Conservation (phyloP, 1,140 invertebrate species). For the Meteorus sp. region DNA sequence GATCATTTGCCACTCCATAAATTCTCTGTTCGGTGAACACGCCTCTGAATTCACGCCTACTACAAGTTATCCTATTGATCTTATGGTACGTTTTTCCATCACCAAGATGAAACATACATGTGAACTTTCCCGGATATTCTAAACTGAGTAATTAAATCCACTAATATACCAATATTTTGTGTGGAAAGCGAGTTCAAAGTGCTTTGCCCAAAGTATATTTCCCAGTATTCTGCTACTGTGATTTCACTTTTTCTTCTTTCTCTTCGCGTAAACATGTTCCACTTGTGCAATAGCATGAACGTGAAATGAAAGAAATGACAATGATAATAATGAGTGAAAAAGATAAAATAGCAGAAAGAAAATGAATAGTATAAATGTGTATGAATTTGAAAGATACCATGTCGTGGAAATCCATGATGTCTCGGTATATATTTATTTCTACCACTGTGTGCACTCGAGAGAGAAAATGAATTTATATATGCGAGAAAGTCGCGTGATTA, state of each 20-base stretch:
- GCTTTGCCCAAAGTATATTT: background rate
- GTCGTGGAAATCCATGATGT: background rate
- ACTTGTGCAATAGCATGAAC: constrained; percentile 14
- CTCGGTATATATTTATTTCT: background rate
- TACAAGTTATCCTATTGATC: background rate
- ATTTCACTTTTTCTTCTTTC: constrained; percentile 17
- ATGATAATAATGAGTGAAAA: too few species aligned
- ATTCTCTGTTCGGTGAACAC: too few species aligned
- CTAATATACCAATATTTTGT: constrained; percentile 7
- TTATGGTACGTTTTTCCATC: too few species aligned
- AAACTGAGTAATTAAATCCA: constrained; percentile 16
- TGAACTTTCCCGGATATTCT: constrained; percentile 9
- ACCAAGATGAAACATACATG: too few species aligned
- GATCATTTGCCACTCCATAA: background rate
- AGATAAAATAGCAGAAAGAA: constrained; percentile 3
- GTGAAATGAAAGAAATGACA: constrained; percentile 6
- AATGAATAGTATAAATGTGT: constrained; percentile 8
- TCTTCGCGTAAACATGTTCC: constrained; percentile 7
- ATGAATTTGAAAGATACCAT: too few species aligned
- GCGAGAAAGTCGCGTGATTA: constrained; percentile 3
- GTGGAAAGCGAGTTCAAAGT: constrained; percentile 20
- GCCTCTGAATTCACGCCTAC: background rate
- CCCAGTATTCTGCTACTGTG: background rate
- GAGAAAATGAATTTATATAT: constrained; percentile 16
- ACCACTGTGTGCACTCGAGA: constrained; percentile 5